Conservation (phyloP, 2,888 invertebrate genomes). For the Cerceris ruficornis region DNA sequence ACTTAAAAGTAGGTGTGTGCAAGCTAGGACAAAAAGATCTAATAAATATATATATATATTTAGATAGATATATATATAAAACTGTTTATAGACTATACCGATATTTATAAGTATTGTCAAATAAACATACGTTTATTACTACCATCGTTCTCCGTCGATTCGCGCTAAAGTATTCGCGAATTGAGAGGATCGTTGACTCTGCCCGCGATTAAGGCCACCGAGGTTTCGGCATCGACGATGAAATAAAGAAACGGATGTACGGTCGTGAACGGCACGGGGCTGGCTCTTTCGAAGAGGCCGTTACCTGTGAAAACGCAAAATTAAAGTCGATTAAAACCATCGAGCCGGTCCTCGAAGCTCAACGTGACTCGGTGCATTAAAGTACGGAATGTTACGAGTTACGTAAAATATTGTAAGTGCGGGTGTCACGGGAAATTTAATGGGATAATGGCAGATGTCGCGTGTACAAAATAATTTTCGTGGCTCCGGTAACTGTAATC, state of each 20-base stretch:
- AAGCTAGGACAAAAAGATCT: constrained; percentile 46
- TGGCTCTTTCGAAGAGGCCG: constrained; percentile 73
- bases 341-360: not conserved
- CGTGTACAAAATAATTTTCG: no score
- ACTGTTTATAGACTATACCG: constrained; percentile 72
- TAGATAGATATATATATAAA: constrained; percentile 55
- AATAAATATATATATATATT: constrained; percentile 58
- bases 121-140: constrained; percentile 76
- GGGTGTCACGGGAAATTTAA: no score
- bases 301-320: constrained; percentile 79
- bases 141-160: constrained; percentile 12
- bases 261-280: constrained; percentile 88
- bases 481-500: no score
- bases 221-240: constrained; percentile 91
- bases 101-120: constrained; percentile 77
- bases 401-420: no score
- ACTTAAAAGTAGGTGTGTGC: constrained; percentile 60
- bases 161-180: constrained; percentile 86
- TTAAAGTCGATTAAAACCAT: not conserved
- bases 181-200: constrained; percentile 92
- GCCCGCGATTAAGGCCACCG: constrained; percentile 91
- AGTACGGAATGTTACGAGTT: no score
- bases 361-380: not conserved
- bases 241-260: constrained; percentile 93
- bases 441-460: no score